Evolutionary conservation across 1,140 invertebrate genomes (phyloP).

Genomic region (Drosophila navojoa): DNA sequence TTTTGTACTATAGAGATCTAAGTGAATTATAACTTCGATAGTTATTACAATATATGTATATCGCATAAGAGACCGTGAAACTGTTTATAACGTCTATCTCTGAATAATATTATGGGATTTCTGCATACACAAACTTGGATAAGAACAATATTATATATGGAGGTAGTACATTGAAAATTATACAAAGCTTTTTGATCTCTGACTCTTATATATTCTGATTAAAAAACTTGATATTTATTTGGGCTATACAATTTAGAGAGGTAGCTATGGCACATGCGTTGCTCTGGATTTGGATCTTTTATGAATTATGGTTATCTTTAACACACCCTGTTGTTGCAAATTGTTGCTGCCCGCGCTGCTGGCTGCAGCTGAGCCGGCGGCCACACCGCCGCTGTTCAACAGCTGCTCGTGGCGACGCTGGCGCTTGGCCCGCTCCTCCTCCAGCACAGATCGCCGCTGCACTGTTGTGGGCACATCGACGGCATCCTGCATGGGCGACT

Average conservation of each 20-base stretch:
- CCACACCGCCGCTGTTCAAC: constrained; percentile 47
- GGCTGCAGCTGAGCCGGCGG: constrained; percentile 1
- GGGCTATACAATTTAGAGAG: constrained; percentile 35
- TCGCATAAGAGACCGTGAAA: too few relatives aligned
- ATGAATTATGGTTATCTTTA: constrained; percentile 61
- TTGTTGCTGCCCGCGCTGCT: constrained; percentile 31
- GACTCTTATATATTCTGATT: not conserved
- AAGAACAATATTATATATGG: too few relatives aligned
- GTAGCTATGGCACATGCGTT: constrained; percentile 9
- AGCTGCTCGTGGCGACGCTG: constrained; percentile 74
- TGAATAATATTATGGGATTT: too few relatives aligned
- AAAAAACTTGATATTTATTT: not conserved
- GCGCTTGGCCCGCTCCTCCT: constrained; percentile 77
- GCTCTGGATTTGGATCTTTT: constrained; percentile 18
- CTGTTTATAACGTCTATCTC: too few relatives aligned
- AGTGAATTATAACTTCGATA: too few relatives aligned
- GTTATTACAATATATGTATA: too few relatives aligned
- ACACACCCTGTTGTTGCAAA: constrained; percentile 56
- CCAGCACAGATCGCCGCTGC: constrained; percentile 76
- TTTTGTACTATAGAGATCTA: too few relatives aligned
- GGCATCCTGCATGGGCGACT: constrained; percentile 80
- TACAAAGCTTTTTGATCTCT: not conserved
- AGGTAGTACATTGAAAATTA: too few relatives aligned
- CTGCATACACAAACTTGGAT: too few relatives aligned
- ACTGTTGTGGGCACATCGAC: constrained; percentile 71